These are phyloP conservation scores for Chionis minor DNA, from an alignment of 2,113 vertebrate genomes.

Conservation along the genomic window DNA sequence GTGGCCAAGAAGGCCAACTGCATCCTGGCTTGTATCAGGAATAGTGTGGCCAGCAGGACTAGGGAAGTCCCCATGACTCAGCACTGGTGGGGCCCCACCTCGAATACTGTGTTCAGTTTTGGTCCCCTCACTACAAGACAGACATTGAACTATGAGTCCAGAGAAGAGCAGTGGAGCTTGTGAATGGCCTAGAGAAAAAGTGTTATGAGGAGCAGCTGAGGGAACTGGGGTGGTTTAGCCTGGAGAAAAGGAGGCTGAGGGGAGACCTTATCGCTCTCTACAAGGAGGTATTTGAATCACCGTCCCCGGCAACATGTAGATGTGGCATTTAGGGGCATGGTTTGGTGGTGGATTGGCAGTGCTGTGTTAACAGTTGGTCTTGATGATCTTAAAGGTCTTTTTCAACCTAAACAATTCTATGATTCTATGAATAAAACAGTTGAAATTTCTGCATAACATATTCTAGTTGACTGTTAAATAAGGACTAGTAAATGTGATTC, in stretches of 20 bases:
- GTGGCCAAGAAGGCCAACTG: background rate
- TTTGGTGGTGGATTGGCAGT: background rate
- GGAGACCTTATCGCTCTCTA: background rate
- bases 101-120: background rate
- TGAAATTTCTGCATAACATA: background rate
- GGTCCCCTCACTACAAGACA: background rate
- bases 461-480: background rate
- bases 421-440: background rate
- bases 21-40: background rate
- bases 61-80: background rate
- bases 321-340: too few relatives aligned
- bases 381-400: background rate
- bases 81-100: background rate
- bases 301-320: too few relatives aligned
- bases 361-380: background rate
- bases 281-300: background rate
- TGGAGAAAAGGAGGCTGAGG: background rate
- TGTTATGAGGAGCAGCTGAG: background rate
- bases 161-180: background rate
- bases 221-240: background rate
- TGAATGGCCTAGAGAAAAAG: background rate
- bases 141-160: background rate
- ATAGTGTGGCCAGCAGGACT: background rate
- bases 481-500: background rate
- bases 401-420: background rate